Evolutionary conservation across 2,113 vertebrate species (phyloP).

Genomic region (Oncorhynchus clarkii): DNA sequence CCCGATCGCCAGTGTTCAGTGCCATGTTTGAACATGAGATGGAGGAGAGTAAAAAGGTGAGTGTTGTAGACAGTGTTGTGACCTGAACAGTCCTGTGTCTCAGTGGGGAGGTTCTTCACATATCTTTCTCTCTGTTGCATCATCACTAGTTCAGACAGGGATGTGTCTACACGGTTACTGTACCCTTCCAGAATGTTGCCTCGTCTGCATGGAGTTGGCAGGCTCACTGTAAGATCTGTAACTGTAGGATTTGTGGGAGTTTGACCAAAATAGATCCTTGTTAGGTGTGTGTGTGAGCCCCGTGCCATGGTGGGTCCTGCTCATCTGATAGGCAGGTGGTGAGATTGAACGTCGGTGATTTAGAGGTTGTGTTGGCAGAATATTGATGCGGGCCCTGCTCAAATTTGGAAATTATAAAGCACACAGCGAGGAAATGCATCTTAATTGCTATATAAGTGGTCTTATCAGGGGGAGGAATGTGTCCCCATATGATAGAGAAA

Average conservation of each 20-base stretch:
- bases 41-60: slow-evolving; percentile 90
- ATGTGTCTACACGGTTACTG: not conserved
- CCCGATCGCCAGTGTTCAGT: slow-evolving; percentile 87
- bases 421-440: slow-evolving; percentile 68
- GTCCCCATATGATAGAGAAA: slow-evolving; percentile 54
- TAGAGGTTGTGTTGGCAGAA: slow-evolving; percentile 62
- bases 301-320: slow-evolving; percentile 32
- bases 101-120: not conserved
- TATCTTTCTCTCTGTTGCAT: slow-evolving; percentile 44
- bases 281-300: not conserved
- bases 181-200: not conserved
- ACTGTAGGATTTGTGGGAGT: not conserved
- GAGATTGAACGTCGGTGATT: slow-evolving; percentile 59
- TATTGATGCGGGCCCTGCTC: slow-evolving; percentile 66
- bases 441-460: slow-evolving; percentile 73
- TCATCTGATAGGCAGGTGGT: slow-evolving; percentile 40
- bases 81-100: no score
- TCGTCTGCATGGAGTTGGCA: not conserved
- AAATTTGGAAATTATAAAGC: slow-evolving; percentile 65
- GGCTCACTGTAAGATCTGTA: not conserved
- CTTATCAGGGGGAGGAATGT: slow-evolving; percentile 63
- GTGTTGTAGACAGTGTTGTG: not conserved
- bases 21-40: slow-evolving; percentile 94
- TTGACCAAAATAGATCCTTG: not conserved
- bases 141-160: slow-evolving; percentile 24